Evolutionary conservation across 2,113 vertebrate genomes (phyloP).

Genomic region (Morone chrysops): DNA sequence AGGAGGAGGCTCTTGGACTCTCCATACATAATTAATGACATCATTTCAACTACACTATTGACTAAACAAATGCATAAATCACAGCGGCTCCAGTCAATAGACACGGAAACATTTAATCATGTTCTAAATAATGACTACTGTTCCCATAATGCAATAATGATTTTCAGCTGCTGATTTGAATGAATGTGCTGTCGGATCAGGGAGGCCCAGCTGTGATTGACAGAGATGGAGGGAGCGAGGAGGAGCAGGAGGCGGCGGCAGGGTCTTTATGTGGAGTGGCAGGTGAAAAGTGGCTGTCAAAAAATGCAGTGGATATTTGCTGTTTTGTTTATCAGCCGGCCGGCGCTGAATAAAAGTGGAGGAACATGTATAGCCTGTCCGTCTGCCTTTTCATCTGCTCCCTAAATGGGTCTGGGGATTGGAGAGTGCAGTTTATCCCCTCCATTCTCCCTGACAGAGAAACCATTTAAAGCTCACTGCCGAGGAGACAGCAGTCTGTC

Average conservation of each 20-base stretch:
- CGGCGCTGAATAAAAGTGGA: conserved; percentile 68
- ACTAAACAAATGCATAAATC: conserved; percentile 99
- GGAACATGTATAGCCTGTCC: conserved; percentile 77
- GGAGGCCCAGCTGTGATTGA: conserved; percentile 49
- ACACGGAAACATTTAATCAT: conserved; percentile 98
- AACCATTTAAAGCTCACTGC: conserved; percentile 73
- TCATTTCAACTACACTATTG: conserved; percentile 99
- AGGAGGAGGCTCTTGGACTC: conserved; percentile 87
- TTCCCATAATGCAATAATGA: conserved; percentile 97
- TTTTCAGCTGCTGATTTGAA: conserved; percentile 96
- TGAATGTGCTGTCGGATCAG: conserved; percentile 91
- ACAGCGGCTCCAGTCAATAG: conserved; percentile 94
- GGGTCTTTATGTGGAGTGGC: conserved; percentile 75
- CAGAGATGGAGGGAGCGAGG: conserved; percentile 19
- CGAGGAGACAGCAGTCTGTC: conserved; percentile 69
- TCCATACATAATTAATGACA: conserved; percentile 99
- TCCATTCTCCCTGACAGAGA: conserved; percentile 68
- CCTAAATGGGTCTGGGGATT: conserved; percentile 80
- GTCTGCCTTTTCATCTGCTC: conserved; percentile 77
- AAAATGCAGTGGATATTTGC: conserved; percentile 77
- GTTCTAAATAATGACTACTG: conserved; percentile 98
- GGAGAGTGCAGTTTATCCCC: conserved; percentile 80
- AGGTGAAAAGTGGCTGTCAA: conserved; percentile 79
- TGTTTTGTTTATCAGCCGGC: conserved; percentile 79
- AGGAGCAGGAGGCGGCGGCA: not conserved